Percentiles rank a stretch among this genome's conserved stretches.
Evolutionary conservation across 2,797 vertebrate genomes (phyloP).

Genomic region (Brachyrhaphis roseni): DNA sequence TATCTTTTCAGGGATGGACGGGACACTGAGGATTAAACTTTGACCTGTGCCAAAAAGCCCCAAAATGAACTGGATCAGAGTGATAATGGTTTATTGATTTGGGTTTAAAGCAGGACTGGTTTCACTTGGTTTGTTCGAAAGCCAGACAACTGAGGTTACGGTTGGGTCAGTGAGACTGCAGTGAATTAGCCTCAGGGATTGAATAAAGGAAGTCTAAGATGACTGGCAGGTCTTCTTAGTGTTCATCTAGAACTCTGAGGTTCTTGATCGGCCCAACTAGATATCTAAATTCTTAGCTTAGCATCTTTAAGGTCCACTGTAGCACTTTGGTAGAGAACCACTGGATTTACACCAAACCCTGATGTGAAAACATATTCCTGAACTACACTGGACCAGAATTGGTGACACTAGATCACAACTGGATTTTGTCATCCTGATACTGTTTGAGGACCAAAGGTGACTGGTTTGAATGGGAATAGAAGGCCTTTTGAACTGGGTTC

Average conservation of each 20-base stretch:
- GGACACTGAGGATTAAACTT: conserved; percentile 12
- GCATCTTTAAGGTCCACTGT: neutral
- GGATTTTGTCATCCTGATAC: neutral
- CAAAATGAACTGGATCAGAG: conserved; percentile 6
- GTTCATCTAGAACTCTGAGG: neutral
- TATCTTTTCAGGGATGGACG: conserved; percentile 11
- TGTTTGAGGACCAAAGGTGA: neutral
- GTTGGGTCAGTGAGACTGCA: conserved; percentile 14
- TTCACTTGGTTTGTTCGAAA: conserved; percentile 3
- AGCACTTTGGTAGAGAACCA: neutral
- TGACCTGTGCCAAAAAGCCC: neutral
- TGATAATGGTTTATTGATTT: conserved; percentile 1
- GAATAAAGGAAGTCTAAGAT: neutral
- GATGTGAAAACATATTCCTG: neutral
- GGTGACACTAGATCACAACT: accelerated
- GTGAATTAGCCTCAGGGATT: conserved; percentile 23
- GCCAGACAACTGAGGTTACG: conserved; percentile 2
- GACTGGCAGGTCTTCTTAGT: neutral
- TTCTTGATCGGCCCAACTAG: neutral
- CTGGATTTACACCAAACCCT: neutral
- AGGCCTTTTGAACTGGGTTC: neutral
- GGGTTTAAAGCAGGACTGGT: conserved; percentile 5
- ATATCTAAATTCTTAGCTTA: neutral
- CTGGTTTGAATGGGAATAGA: neutral
- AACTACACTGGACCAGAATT: neutral